Conservation (phyloP, 2,888 invertebrate species). For the Mesorhabditis spiculigera region DNA sequence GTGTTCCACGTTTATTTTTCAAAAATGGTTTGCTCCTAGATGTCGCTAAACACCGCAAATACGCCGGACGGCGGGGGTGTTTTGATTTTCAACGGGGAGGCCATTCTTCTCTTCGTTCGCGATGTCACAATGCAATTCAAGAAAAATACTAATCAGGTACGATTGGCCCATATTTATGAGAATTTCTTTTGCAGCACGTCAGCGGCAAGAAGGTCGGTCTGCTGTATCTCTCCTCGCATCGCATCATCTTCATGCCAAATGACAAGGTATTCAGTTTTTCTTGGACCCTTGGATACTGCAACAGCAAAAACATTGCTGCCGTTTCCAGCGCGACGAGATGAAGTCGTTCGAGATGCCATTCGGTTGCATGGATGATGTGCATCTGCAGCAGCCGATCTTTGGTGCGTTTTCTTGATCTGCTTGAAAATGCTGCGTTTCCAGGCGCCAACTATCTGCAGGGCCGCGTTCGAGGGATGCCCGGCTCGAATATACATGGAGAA, state of each 20-base stretch:
- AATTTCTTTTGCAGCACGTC: slow-evolving; percentile 27
- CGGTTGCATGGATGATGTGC: slow-evolving; percentile 72
- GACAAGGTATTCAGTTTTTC: neutral
- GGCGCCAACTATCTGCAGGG: slow-evolving; percentile 88
- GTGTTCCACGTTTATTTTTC: neutral
- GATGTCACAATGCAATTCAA: slow-evolving; percentile 32
- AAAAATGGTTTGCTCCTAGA: slow-evolving; percentile 60
- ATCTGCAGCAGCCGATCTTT: slow-evolving; percentile 94
- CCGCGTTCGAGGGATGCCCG: slow-evolving; percentile 82
- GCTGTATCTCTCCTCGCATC: slow-evolving; percentile 89
- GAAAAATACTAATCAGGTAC: slow-evolving; percentile 69
- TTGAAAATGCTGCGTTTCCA: slow-evolving; percentile 28
- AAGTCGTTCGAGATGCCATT: slow-evolving; percentile 92
- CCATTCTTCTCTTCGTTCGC: slow-evolving; percentile 29
- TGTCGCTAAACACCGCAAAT: slow-evolving; percentile 94
- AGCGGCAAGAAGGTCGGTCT: slow-evolving; percentile 67
- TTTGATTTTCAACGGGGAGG: slow-evolving; percentile 85
- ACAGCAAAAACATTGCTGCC: neutral
- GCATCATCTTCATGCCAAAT: slow-evolving; percentile 58
- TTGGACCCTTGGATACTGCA: neutral
- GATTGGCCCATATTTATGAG: slow-evolving; percentile 49
- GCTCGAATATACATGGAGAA: slow-evolving; percentile 66
- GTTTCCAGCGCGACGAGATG: slow-evolving; percentile 20
- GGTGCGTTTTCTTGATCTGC: slow-evolving; percentile 62
- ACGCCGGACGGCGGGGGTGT: slow-evolving; percentile 84